phyloP scores from a whole-genome alignment of 1,140 invertebrate genomes.

The Cataglyphis hispanica region DNA sequence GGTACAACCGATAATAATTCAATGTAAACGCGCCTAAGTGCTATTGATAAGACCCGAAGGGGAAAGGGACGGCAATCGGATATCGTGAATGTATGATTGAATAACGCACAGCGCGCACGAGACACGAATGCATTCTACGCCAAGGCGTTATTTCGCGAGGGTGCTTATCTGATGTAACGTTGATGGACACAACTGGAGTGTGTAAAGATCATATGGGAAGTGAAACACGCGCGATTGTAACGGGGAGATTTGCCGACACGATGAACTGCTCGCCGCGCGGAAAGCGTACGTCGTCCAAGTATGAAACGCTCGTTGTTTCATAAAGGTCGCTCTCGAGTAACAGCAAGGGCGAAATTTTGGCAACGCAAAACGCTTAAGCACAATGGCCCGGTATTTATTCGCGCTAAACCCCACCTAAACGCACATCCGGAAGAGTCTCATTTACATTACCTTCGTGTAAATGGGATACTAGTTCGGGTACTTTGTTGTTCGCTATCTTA shows the following conservation, averaged over 20 bases:
- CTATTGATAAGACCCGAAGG: slow-evolving; percentile 45
- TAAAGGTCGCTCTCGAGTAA: slow-evolving; percentile 4
- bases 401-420: slow-evolving; percentile 11
- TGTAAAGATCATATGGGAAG: neutral
- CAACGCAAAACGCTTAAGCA: neutral
- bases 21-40: slow-evolving; percentile 31
- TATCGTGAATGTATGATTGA: slow-evolving; percentile 36
- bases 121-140: slow-evolving; percentile 11
- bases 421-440: neutral
- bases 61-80: neutral
- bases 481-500: slow-evolving; percentile 37
- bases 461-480: slow-evolving; percentile 28
- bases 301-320: slow-evolving; percentile 29
- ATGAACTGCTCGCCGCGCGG: slow-evolving; percentile 4
- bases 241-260: neutral
- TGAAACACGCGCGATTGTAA: slow-evolving; percentile 29
- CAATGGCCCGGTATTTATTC: slow-evolving; percentile 35
- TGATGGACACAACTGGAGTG: slow-evolving; percentile 22
- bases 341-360: slow-evolving; percentile 23
- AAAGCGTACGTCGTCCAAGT: slow-evolving; percentile 11
- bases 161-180: slow-evolving; percentile 33
- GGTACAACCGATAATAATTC: slow-evolving; percentile 29
- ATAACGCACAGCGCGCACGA: slow-evolving; percentile 9
- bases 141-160: slow-evolving; percentile 16
- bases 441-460: slow-evolving; percentile 10